Conservation (phyloP, 2,888 invertebrate species). For the Troides aeacus region DNA sequence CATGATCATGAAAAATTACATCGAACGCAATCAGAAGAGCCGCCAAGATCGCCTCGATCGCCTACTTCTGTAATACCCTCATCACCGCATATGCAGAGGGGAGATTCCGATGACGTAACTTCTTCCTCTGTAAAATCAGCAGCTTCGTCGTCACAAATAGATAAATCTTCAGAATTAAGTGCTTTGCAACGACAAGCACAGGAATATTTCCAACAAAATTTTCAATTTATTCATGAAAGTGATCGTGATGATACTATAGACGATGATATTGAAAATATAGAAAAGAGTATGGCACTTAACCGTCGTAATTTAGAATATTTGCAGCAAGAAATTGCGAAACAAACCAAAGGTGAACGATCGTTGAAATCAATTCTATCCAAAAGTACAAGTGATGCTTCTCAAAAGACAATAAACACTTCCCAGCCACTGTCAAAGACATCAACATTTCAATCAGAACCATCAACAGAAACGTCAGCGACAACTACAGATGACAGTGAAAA, state of each 20-base stretch:
- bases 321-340: conserved; percentile 77
- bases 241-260: conserved; percentile 77
- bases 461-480: conserved; percentile 75
- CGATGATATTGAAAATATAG: conserved; percentile 74
- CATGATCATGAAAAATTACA: conserved; percentile 87
- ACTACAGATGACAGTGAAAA: conserved; percentile 80
- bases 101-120: conserved; percentile 70
- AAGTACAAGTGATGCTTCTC: conserved; percentile 70
- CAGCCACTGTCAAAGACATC: conserved; percentile 74
- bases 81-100: conserved; percentile 70
- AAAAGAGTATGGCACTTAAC: conserved; percentile 77
- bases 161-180: conserved; percentile 70
- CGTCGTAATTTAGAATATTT: conserved; percentile 73
- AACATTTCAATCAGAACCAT: conserved; percentile 77
- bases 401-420: conserved; percentile 66
- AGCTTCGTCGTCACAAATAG: conserved; percentile 66
- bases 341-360: conserved; percentile 63
- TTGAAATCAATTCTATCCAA: conserved; percentile 69
- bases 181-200: conserved; percentile 67
- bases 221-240: conserved; percentile 77
- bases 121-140: conserved; percentile 69
- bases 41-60: conserved; percentile 86
- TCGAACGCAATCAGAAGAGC: conserved; percentile 92
- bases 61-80: conserved; percentile 73
- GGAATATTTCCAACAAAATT: conserved; percentile 77